These are phyloP conservation scores for Chiroxiphia lanceolata DNA, from an alignment of 2,797 vertebrate species.

Conservation along the genomic window DNA sequence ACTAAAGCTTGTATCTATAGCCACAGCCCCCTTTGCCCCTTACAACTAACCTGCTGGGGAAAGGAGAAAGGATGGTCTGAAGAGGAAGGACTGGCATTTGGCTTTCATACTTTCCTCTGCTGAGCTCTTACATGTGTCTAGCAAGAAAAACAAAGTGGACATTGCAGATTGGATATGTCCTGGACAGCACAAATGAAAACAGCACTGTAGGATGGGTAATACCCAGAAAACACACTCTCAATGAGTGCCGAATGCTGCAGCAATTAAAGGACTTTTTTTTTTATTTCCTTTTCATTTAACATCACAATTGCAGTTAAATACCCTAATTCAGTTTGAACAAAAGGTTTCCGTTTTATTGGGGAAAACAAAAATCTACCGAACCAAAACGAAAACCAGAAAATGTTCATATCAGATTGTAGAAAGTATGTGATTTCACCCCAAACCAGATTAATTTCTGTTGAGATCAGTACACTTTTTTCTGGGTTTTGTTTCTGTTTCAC, in stretches of 20 bases:
- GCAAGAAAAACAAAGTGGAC: not conserved
- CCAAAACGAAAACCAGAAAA: conserved; percentile 40
- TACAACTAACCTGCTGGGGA: not conserved
- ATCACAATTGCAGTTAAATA: not conserved
- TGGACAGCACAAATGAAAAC: not conserved
- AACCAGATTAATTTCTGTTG: conserved; percentile 32
- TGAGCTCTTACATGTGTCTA: not conserved
- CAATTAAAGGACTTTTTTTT: not conserved
- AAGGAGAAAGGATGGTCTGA: not conserved
- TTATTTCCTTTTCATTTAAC: not conserved
- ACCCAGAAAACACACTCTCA: not conserved
- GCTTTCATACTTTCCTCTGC: not conserved
- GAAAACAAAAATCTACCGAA: conserved; percentile 1
- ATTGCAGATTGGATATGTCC: not conserved
- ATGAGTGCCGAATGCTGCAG: not conserved
- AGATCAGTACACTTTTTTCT: conserved; percentile 1
- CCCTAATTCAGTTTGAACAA: not conserved
- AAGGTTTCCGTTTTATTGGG: not conserved
- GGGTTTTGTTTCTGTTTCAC: not conserved
- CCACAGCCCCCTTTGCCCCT: not conserved
- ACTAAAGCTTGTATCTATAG: not conserved
- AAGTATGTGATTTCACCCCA: conserved; percentile 16
- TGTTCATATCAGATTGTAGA: not conserved
- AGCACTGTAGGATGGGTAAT: not conserved
- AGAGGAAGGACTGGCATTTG: not conserved